phyloP scores from a whole-genome alignment of 2,797 vertebrate species.

The Hemibagrus guttatus region DNA sequence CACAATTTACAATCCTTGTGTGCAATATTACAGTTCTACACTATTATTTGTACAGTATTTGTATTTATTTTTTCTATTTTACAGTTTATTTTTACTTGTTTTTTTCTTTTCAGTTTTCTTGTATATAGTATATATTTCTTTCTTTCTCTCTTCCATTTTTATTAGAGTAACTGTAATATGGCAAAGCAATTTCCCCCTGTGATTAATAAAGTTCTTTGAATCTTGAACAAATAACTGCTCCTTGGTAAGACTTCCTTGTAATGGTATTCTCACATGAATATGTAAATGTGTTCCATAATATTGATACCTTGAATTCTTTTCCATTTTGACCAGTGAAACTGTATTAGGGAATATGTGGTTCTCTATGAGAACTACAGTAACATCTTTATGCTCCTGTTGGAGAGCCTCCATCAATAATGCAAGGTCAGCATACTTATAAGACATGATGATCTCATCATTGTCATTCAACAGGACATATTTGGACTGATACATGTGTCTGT shows the following conservation, averaged over 20 bases:
- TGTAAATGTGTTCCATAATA: constrained; percentile 61
- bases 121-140: too few species aligned
- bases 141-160: too few species aligned
- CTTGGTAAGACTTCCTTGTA: constrained; percentile 43
- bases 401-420: constrained; percentile 66
- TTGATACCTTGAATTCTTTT: constrained; percentile 55
- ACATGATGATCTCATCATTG: constrained; percentile 75
- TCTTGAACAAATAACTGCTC: constrained; percentile 54
- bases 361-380: constrained; percentile 65
- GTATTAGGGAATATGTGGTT: constrained; percentile 72
- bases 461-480: constrained; percentile 72
- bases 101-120: too few species aligned
- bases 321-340: constrained; percentile 46
- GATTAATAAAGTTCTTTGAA: too few species aligned
- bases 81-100: too few species aligned
- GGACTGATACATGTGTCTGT: constrained; percentile 72
- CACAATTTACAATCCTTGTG: too few species aligned
- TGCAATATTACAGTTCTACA: too few species aligned
- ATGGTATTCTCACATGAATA: constrained; percentile 56
- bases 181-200: too few species aligned
- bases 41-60: too few species aligned
- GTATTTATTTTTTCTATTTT: too few species aligned
- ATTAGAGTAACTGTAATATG: too few species aligned
- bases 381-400: constrained; percentile 57
- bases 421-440: constrained; percentile 66